These are phyloP conservation scores for Anguilla anguilla DNA, from an alignment of 2,797 vertebrate species.

Conservation along the genomic window DNA sequence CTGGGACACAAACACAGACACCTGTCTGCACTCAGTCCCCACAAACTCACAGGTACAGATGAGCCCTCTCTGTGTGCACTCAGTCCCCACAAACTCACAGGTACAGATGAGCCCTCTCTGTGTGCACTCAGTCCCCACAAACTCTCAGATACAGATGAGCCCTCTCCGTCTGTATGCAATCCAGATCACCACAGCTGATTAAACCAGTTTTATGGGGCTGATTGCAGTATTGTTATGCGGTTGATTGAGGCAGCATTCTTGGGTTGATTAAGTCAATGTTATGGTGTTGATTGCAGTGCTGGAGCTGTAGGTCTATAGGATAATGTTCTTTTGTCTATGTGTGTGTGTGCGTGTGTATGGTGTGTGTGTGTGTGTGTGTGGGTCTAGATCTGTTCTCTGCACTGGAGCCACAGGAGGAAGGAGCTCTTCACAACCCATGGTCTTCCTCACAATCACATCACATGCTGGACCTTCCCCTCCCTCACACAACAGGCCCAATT, in stretches of 20 bases:
- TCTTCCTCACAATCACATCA: slow-evolving; percentile 67
- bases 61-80: slow-evolving; percentile 67
- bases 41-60: slow-evolving; percentile 82
- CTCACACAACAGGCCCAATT: slow-evolving; percentile 59
- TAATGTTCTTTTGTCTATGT: neutral
- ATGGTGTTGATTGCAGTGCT: neutral
- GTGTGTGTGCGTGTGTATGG: neutral
- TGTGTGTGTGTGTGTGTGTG: neutral
- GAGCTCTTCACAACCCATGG: slow-evolving; percentile 72
- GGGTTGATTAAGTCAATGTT: neutral
- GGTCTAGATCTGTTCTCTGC: slow-evolving; percentile 76
- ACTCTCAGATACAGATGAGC: slow-evolving; percentile 73
- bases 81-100: slow-evolving; percentile 73
- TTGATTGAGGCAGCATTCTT: neutral
- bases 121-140: slow-evolving; percentile 60
- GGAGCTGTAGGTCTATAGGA: neutral
- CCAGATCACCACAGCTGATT: neutral
- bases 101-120: slow-evolving; percentile 59
- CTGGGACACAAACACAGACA: slow-evolving; percentile 69
- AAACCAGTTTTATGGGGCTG: neutral
- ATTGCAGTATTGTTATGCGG: neutral
- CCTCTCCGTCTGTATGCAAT: slow-evolving; percentile 56
- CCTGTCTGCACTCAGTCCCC: slow-evolving; percentile 61
- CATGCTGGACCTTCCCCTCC: slow-evolving; percentile 62
- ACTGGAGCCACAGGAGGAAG: slow-evolving; percentile 67